Base-by-base conservation (phyloP, 2,113 vertebrate genomes). In the Ivindomyrus marchei region DNA sequence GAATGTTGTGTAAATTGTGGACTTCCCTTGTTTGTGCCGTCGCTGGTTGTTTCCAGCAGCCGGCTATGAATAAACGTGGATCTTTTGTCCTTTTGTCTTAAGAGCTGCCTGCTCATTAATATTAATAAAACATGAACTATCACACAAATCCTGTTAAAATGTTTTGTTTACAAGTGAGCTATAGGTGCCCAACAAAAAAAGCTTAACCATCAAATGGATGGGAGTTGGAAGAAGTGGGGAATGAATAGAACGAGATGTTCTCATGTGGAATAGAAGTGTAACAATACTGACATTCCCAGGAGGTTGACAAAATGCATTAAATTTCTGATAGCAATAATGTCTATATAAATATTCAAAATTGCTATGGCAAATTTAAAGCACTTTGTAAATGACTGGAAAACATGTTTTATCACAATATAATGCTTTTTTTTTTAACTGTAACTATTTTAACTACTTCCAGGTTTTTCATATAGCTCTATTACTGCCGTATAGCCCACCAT, bases 111-210 rank as follows among this genome's bases (percentile, higher is more conserved):
- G 24, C 9, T 66, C 62, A 27, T 66, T 10, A 66, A 27, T 27
- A 66, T 66, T 66, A 27, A 66, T 11, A 27, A 11, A 66, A 27
- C n/a, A 31, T 66, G 3, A 66, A 66, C n/a, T 11, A 27, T 66
- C 62, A 27, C 62, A 66, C n/a, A 3, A 66, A 66, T 66, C 58
- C 58, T 10, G 31, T 84, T 9, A 24, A 80, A 8, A 89, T 53
- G 88, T 83, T 89, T 83, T 46, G 62, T 74, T 47, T 46, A 88
- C 88, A 88, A 74, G 62, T 77, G 77, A 83, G 42, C 24, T 56
- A 31, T 9, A 24, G 5, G 70, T 56, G 27, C 42, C 70, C 47
- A 53, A 47, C 8, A 80, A 47, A 52, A 83, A 85, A 39, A 50
- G 46, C 50, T 50, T 27, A 27, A 83, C 42, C 70, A 42, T 83